Conservation (phyloP, 2,888 invertebrate genomes). For the Mellilla xanthometata region DNA sequence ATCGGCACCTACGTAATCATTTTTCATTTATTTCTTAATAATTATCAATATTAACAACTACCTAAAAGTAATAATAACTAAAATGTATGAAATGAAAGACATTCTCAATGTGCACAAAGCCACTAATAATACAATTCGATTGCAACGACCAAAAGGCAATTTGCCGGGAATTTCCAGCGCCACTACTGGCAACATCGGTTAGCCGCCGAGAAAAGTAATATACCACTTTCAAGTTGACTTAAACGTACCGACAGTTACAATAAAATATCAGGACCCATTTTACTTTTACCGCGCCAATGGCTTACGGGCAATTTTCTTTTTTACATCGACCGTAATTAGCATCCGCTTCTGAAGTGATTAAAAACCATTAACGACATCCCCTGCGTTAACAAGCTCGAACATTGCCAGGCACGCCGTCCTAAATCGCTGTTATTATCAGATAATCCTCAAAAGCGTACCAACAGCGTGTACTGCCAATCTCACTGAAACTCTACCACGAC, state of each 20-base stretch:
- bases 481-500: slow-evolving; percentile 26
- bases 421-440: slow-evolving; percentile 19
- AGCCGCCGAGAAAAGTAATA: slow-evolving; percentile 7
- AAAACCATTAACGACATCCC: slow-evolving; percentile 12
- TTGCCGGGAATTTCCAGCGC: slow-evolving; percentile 1
- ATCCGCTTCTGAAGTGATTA: slow-evolving; percentile 4
- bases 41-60: too few relatives aligned
- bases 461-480: slow-evolving; percentile 26
- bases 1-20: too few relatives aligned
- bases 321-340: background rate
- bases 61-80: too few relatives aligned
- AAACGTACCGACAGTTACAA: too few relatives aligned
- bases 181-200: slow-evolving; percentile 3
- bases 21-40: too few relatives aligned
- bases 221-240: background rate
- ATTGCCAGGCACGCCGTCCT: slow-evolving; percentile 9
- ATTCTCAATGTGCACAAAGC: background rate
- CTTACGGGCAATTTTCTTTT: background rate
- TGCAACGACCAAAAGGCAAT: slow-evolving; percentile 1
- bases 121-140: background rate
- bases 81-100: background rate
- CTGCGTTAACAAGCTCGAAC: slow-evolving; percentile 14
- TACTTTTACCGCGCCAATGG: too few relatives aligned
- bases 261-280: too few relatives aligned
- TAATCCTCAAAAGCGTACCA: slow-evolving; percentile 23